Conservation (phyloP, 2,113 vertebrate species). For the Callorhinus ursinus region DNA sequence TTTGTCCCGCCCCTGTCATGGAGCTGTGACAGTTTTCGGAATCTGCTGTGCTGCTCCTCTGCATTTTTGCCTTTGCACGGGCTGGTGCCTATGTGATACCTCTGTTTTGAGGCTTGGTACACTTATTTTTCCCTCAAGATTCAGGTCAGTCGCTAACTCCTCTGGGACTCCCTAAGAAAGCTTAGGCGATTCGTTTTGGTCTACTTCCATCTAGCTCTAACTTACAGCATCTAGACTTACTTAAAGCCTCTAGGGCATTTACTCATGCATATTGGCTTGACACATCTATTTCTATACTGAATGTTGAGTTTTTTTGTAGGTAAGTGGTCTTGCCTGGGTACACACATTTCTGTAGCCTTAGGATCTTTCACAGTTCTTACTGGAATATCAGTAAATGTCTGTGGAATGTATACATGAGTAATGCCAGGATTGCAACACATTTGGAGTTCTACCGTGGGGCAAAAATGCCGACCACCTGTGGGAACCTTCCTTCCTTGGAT, state of each 20-base stretch:
- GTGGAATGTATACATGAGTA: neutral
- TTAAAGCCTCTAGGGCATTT: neutral
- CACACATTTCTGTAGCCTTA: neutral
- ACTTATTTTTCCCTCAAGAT: neutral
- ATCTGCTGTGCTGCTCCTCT: neutral
- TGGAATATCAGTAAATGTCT: neutral
- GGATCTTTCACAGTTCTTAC: neutral
- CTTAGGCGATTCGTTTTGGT: neutral
- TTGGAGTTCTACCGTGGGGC: neutral
- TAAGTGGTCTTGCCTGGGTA: neutral
- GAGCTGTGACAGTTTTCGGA: neutral
- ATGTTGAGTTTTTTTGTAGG: neutral
- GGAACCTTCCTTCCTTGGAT: neutral
- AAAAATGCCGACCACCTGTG: neutral
- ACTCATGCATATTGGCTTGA: neutral
- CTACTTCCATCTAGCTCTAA: neutral
- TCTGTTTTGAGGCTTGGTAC: neutral
- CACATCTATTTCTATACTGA: neutral
- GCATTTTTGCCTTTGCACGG: neutral
- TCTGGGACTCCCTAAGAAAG: neutral
- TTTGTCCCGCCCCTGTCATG: accelerated
- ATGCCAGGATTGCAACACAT: neutral
- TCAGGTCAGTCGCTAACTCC: neutral
- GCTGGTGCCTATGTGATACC: accelerated
- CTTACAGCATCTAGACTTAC: neutral